These are phyloP conservation scores for Yponomeuta sedellus DNA, from an alignment of 2,888 invertebrate species.

Conservation along the genomic window DNA sequence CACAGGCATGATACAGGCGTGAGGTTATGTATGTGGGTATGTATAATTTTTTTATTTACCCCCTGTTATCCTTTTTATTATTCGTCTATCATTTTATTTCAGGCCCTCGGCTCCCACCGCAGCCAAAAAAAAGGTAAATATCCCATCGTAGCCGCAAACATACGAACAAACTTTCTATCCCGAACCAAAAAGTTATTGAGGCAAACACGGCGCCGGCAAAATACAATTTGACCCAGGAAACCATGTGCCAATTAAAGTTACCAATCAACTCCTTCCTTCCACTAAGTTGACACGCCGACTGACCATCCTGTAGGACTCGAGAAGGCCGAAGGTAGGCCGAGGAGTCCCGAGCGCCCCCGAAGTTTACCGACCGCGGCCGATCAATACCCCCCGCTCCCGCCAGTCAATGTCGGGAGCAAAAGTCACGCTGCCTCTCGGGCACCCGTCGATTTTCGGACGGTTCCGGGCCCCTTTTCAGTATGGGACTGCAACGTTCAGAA, in stretches of 20 bases:
- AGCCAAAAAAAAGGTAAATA: neutral
- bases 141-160: neutral
- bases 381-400: slow-evolving; percentile 63
- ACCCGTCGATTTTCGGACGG: slow-evolving; percentile 63
- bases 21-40: too few relatives aligned
- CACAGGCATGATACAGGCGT: too few relatives aligned
- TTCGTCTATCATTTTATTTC: neutral
- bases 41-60: too few relatives aligned
- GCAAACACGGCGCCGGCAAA: slow-evolving; percentile 18
- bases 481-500: slow-evolving; percentile 29
- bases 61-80: too few relatives aligned
- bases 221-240: slow-evolving; percentile 48
- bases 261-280: slow-evolving; percentile 53
- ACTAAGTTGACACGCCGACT: slow-evolving; percentile 63
- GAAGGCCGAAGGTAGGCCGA: slow-evolving; percentile 60
- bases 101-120: neutral
- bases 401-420: slow-evolving; percentile 70
- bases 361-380: slow-evolving; percentile 59
- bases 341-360: slow-evolving; percentile 53
- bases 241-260: slow-evolving; percentile 72
- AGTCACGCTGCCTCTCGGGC: slow-evolving; percentile 65
- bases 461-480: slow-evolving; percentile 54
- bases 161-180: neutral
- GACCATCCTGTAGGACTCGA: slow-evolving; percentile 54
- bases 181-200: slow-evolving; percentile 8